phyloP scores from a whole-genome alignment of 2,888 invertebrate species.

The Pandemis cinnamomeana region DNA sequence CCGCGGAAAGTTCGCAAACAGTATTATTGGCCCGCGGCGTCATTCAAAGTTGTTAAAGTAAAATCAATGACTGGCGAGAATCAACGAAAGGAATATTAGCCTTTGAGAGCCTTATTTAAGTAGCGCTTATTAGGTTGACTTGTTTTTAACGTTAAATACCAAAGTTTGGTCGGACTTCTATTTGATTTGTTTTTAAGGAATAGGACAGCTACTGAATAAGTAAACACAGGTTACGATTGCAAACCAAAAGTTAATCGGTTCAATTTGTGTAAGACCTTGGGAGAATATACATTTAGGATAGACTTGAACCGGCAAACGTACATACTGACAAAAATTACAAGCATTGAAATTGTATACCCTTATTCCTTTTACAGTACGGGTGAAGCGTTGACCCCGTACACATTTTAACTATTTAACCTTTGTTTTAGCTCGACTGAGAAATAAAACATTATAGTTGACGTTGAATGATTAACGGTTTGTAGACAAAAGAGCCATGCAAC shows the following conservation, averaged over 20 bases:
- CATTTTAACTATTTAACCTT: slow-evolving; percentile 50
- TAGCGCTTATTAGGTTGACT: slow-evolving; percentile 25
- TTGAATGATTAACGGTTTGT: slow-evolving; percentile 60
- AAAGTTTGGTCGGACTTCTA: not conserved
- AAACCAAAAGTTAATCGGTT: not conserved
- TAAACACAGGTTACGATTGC: not conserved
- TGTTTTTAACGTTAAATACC: slow-evolving; percentile 47
- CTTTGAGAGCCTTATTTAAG: slow-evolving; percentile 6
- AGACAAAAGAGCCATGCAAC: not conserved
- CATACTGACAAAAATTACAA: not conserved
- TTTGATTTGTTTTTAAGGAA: not conserved
- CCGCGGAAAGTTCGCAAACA: slow-evolving; percentile 23
- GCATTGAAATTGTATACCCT: too few relatives aligned
- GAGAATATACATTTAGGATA: not conserved
- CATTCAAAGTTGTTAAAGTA: slow-evolving; percentile 20
- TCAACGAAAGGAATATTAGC: slow-evolving; percentile 19
- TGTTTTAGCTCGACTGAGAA: slow-evolving; percentile 47
- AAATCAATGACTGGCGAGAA: slow-evolving; percentile 26
- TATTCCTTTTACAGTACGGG: too few relatives aligned
- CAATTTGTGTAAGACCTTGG: not conserved
- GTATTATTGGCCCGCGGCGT: slow-evolving; percentile 18
- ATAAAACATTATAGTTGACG: slow-evolving; percentile 55
- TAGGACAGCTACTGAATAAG: not conserved
- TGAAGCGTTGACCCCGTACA: too few relatives aligned
- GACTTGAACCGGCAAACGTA: not conserved